These are phyloP conservation scores for Ramphastos sulfuratus DNA, from an alignment of 2,113 vertebrate species.

Conservation along the genomic window DNA sequence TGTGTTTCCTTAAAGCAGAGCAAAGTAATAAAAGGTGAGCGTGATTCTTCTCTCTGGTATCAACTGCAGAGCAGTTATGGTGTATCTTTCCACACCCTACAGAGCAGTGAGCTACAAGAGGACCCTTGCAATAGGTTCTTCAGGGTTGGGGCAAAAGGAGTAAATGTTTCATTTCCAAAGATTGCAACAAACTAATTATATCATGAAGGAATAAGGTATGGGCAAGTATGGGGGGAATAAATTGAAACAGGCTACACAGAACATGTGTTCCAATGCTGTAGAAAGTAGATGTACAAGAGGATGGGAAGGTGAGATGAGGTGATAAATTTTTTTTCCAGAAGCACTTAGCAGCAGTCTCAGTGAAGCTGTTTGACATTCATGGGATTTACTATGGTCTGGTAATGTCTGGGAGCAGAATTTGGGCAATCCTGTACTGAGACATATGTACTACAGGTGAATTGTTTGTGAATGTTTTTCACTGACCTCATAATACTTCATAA, in stretches of 20 bases:
- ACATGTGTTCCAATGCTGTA: not conserved
- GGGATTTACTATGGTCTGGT: not conserved
- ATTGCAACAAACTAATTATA: not conserved
- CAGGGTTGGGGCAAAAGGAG: not conserved
- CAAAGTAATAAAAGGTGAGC: not conserved
- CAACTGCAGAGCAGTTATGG: not conserved
- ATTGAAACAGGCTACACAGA: not conserved
- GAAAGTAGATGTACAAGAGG: not conserved
- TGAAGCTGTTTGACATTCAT: not conserved
- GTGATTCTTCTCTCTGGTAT: not conserved
- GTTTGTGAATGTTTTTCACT: not conserved
- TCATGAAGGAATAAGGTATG: not conserved
- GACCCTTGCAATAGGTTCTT: not conserved
- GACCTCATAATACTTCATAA: not conserved
- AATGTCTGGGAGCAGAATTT: not conserved
- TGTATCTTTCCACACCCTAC: not conserved
- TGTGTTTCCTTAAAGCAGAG: not conserved
- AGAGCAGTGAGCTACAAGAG: not conserved
- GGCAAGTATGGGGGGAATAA: constrained; percentile 16
- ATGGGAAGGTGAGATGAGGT: not conserved
- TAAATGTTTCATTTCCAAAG: not conserved
- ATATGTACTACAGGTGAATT: not conserved
- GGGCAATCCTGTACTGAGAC: not conserved
- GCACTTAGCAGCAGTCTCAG: not conserved
- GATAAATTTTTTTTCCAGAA: not conserved